These are phyloP conservation scores for Leiothrix lutea DNA, from an alignment of 2,113 vertebrate species.

Conservation along the genomic window DNA sequence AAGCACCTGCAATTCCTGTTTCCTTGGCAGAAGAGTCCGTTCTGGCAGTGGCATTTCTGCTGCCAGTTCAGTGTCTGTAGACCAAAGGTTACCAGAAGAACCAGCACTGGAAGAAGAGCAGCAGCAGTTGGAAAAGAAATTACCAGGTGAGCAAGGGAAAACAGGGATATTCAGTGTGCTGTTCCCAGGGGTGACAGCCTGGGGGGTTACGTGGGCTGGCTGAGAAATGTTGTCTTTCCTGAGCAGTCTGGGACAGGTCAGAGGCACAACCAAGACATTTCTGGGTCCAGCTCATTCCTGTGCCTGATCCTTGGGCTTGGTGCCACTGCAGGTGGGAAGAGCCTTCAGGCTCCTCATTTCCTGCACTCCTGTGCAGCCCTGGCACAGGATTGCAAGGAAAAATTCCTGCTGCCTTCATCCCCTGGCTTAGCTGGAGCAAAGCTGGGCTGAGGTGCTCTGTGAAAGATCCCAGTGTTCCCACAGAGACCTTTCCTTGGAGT, in stretches of 20 bases:
- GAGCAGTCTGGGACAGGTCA: not conserved
- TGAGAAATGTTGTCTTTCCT: not conserved
- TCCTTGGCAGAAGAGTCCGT: conserved; percentile 84
- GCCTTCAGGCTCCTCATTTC: not conserved
- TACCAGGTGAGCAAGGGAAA: conserved; percentile 73
- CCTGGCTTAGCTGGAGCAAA: not conserved
- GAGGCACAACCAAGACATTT: not conserved
- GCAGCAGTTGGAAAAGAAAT: conserved; percentile 83
- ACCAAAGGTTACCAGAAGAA: conserved; percentile 90
- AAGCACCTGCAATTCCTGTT: not conserved
- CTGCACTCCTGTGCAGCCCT: not conserved
- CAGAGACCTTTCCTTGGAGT: not conserved
- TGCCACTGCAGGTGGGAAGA: not conserved
- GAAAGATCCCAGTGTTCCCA: not conserved
- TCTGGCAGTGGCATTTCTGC: conserved; percentile 88
- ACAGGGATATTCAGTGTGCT: not conserved
- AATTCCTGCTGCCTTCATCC: not conserved
- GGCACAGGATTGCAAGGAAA: not conserved
- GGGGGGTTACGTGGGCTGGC: not conserved
- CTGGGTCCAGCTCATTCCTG: not conserved
- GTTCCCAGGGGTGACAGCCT: not conserved
- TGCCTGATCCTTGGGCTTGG: not conserved
- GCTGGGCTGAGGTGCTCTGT: not conserved
- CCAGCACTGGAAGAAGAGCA: conserved; percentile 84
- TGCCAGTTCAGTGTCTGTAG: conserved; percentile 79